Evolutionary conservation across 2,797 vertebrate species (phyloP), one percentile per base, ranked within the genome.

Genomic region (Bovichtus diacanthus): DNA sequence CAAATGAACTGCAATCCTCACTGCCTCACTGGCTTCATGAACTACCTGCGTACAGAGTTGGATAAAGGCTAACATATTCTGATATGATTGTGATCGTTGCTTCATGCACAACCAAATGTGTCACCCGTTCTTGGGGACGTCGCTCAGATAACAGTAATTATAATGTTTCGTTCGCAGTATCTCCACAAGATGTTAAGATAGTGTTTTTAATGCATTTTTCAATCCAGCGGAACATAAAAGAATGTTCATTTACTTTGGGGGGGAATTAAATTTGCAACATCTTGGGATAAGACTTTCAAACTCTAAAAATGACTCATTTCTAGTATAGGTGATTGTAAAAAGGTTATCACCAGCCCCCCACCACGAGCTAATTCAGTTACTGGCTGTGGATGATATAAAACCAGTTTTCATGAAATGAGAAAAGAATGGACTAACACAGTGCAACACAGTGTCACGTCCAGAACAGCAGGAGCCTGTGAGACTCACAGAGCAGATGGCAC

Each of bases 401-500:
- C 16, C n/a, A 51, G 53, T 64, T 9, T 51, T 44, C 21, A 66
- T 13, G 12, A 7, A 64, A 70, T 25, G 50, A 47, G 21, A n/a
- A 39, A 68, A 38, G 0, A 61, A 72, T 55, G 10, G 72, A 62
- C 16, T 18, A 50, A 71, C 10, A 1, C 50, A 63, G 43, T 18
- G 62, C 54, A 74, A 74, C 25, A 70, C 61, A 62, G 23, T 53
- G 69, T 55, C 5, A 23, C 44, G 23, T 70, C 12, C 23, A 65
- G 46, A 73, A 50, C 47, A 64, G n/a, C 60, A 50, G 46, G 64
- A 66, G 66, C 50, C 23, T 55, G 54, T 67, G 66, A 51, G 65
- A 71, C 69, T 44, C 34, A 67, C 54, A 51, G 39, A 70, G 53
- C 80, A 85, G 78, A 87, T 87, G 80, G 83, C 51, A 70, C 58